Evolutionary conservation across 2,797 vertebrate genomes (phyloP), one percentile per base, ranked within the genome.

Genomic region (Champsocephalus esox): DNA sequence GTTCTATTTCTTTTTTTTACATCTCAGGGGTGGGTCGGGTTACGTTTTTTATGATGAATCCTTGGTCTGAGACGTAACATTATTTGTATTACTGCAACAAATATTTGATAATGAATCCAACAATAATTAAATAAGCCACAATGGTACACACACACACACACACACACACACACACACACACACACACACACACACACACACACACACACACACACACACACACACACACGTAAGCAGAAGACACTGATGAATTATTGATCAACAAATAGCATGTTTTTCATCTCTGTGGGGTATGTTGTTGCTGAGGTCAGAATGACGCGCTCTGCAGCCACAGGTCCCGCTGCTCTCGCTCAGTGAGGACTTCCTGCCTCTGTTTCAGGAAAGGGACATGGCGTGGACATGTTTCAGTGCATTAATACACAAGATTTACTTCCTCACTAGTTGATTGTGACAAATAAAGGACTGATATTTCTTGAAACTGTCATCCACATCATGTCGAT

Each of bases 211-310:
- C n/a, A 38, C 44, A 41, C 4, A 9, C 4, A 4, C 24, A 52
- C 16, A 56, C 16, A 61, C 49, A 44, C 1, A 17, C 11, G 1
- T 49, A 60, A 61, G 56, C 17, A 59, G 17, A 43, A 44, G 57
- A 17, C 28, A 12, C 5, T 46, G 49, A 60, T 81, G 21, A 73
- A 81, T 73, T 58, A 79, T 81, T 75, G 56, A 84, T 84, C 55
- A 79, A 56, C 75, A 38, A 34, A 14, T 28, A 8, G 21, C 17
- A 19, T 3, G 45, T 21, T 65, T 81, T 83, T 81, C 38, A 86
- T 89, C 85, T 85, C 70, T 54, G 6, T 3, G 14, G 68, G 74
- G n/a, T 61, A 46, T 52, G 64, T 12, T 66, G 12, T 34, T 49
- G 46, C 21, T 75, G 34, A 70, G 21, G 73, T 73, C 73, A 73